phyloP scores from a whole-genome alignment of 2,888 invertebrate genomes.

The Orchesella flavescens region DNA sequence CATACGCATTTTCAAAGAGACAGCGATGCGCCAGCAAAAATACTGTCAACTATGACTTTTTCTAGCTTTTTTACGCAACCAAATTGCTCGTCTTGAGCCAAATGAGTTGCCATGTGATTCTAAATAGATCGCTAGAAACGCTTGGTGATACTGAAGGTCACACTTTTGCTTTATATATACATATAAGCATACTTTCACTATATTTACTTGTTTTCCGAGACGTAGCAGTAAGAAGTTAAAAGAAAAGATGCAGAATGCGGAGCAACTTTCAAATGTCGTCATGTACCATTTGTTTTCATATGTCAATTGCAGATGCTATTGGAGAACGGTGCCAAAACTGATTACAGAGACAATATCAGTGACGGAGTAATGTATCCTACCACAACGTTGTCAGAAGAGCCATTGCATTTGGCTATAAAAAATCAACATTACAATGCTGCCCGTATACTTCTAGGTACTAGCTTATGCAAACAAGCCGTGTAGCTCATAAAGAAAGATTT shows the following conservation, averaged over 20 bases:
- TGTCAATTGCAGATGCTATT: conserved; percentile 79
- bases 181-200: too few species aligned
- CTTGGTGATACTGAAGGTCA: conserved; percentile 25
- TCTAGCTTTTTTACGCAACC: background rate
- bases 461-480: background rate
- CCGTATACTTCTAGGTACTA: conserved; percentile 72
- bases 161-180: background rate
- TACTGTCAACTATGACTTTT: background rate
- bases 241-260: too few species aligned
- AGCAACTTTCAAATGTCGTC: background rate
- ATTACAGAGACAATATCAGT: conserved; percentile 83
- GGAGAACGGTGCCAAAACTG: conserved; percentile 85
- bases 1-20: conserved; percentile 17
- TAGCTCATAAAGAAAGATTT: too few species aligned
- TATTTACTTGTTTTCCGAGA: too few species aligned
- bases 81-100: background rate
- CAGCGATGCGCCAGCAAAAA: conserved; percentile 39
- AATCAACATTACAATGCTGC: conserved; percentile 84
- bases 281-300: conserved; percentile 26
- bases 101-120: conserved; percentile 18
- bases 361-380: conserved; percentile 75
- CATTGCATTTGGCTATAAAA: conserved; percentile 89
- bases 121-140: background rate
- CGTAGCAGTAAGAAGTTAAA: too few species aligned
- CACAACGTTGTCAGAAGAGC: conserved; percentile 81